phyloP scores from a whole-genome alignment of 2,888 invertebrate genomes.

The Macrosiphum euphorbiae region DNA sequence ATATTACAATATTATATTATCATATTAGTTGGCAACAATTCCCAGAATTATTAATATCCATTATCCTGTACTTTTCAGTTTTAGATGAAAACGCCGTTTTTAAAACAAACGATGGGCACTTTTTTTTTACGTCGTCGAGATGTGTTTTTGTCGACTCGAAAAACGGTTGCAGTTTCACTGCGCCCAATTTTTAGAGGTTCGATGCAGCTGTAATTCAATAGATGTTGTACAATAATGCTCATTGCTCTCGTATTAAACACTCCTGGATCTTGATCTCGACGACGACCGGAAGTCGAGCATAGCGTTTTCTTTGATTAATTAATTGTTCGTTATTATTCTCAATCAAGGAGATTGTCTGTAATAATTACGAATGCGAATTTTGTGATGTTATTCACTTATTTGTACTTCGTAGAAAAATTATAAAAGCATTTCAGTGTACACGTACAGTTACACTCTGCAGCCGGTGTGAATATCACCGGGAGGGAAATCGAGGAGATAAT shows the following conservation, averaged over 20 bases:
- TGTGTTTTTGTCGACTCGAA: background rate
- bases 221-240: background rate
- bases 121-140: background rate
- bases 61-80: background rate
- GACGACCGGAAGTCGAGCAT: background rate
- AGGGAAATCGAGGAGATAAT: background rate
- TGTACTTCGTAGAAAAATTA: background rate
- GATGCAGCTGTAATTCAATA: background rate
- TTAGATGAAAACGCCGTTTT: background rate
- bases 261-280: background rate
- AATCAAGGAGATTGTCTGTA: background rate
- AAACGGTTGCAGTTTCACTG: background rate
- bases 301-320: background rate
- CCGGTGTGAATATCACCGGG: background rate
- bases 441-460: background rate
- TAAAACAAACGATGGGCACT: background rate
- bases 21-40: background rate
- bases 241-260: background rate
- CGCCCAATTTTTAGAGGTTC: background rate
- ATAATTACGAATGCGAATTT: background rate
- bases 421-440: background rate
- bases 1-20: background rate
- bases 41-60: background rate
- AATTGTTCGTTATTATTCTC: background rate
- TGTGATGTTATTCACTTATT: background rate